Base-by-base conservation (phyloP, 2,113 vertebrate genomes). In the Scartelaos histophorus region DNA sequence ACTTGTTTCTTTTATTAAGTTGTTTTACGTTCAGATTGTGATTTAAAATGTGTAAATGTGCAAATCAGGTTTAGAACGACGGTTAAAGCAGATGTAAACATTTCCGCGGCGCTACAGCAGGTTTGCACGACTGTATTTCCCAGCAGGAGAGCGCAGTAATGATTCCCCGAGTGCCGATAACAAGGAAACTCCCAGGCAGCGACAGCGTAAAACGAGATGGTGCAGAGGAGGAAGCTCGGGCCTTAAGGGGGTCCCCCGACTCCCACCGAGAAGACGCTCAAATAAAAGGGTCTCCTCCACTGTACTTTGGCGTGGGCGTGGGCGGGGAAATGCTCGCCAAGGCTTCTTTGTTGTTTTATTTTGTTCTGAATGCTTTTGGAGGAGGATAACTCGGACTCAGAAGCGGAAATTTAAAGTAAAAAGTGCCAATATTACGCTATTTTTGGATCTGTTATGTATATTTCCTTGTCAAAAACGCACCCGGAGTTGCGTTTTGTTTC, bases 171-270 rank as follows among this genome's bases (percentile, higher is more conserved):
- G 72, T 67, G 80, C 66, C 69, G 29, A 60, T 67, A 78, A 78
- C 65, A 70, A 84, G 77, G 73, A 81, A 84, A 73, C 74, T 79
- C 81, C 75, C 51, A 10, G 69, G 60, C 73, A 73, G 73, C 78
- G 73, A 74, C 67, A 62, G 66, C 38, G 69, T 85, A 73, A 73
- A 84, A 77, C 80, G 66, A 85, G 82, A 75, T 69, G 34, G 77
- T 75, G 75, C 66, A 29, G 67, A 67, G 74, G 73, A 73, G 64
- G 72, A 76, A 75, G 73, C 71, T 66, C 75, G 58, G 84, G 71
- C 79, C 82, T 74, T 72, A 7, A 67, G 73, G 86, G 77, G 43
- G 71, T 85, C 71, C 71, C 61, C 67, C 67, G 76, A 75, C 78
- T 86, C 75, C 68, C 17, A 12, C 78, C 69, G 83, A 87, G 78